Percentiles rank a stretch among this genome's conserved stretches.
Conservation (phyloP, 2,797 vertebrate species). For the Cossypha dichroa region DNA sequence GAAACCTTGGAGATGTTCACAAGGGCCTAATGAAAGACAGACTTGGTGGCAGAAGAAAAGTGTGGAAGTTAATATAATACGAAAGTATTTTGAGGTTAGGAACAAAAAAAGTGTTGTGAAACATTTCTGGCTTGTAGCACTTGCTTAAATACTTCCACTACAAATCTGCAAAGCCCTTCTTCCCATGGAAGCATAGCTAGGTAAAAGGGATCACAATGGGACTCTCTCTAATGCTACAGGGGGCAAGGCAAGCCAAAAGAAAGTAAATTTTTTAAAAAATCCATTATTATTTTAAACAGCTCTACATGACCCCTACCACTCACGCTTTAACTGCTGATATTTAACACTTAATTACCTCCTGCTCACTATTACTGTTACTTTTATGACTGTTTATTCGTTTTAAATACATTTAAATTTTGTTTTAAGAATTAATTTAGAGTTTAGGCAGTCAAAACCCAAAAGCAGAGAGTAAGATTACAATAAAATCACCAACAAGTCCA, state of each 20-base stretch:
- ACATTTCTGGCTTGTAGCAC: background rate
- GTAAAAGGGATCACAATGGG: background rate
- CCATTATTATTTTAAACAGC: background rate
- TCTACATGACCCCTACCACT: background rate
- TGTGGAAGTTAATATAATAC: background rate
- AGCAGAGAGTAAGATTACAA: background rate
- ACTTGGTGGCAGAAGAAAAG: background rate
- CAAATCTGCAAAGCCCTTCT: background rate
- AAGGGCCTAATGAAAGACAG: background rate
- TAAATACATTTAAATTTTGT: background rate
- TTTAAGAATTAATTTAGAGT: background rate
- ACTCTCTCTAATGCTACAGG: background rate
- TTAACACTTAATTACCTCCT: background rate
- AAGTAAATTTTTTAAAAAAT: background rate
- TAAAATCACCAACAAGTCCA: background rate
- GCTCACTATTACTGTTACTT: background rate
- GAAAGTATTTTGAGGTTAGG: background rate
- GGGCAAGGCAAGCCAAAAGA: background rate
- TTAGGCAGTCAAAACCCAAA: background rate
- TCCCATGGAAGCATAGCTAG: background rate
- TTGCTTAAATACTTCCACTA: background rate
- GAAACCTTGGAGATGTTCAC: background rate
- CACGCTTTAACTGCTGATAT: background rate
- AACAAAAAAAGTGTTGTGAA: background rate
- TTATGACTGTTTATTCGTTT: background rate